Evolutionary conservation across 1,140 invertebrate genomes (phyloP), one percentile per base, ranked within the genome.

Genomic region (Musca domestica): DNA sequence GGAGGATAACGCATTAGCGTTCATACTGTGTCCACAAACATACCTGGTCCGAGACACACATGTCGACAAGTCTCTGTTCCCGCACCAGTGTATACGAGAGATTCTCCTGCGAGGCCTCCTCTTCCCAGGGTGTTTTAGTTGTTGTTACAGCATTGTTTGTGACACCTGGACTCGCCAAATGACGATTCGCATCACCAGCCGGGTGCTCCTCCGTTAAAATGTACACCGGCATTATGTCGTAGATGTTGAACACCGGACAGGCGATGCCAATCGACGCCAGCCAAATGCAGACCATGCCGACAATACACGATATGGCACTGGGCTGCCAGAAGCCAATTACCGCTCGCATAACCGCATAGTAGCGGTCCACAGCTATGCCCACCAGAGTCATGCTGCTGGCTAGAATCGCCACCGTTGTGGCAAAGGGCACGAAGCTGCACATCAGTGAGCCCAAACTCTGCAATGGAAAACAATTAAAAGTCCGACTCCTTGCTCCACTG

Each of bases 301-400:
- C 14, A 47, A 74, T 72, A 47, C 76, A 74, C 22, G 72, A 67
- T 34, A 64, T 73, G 17, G 56, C 67, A 48, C 71, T 72, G 0
- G 84, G 84, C 69, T 84, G 80, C 83, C 84, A 85, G 46, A 73
- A 71, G 14, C 76, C 78, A 51, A 73, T 71, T 10, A 80, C 73
- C 2, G 78, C 75, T 20, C 82, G 71, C 25, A 83, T 78, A 0
- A 85, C 77, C 25, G 80, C 83, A 74, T 80, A 71, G 47, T 86
- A 87, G 34, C 85, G 77, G 72, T 87, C 85, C 34, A 87, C 56
- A 1, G 86, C 85, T 20, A 87, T 84, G 22, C 80, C 81, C 22
- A 85, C 81, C n/a, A 87, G 74, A 10, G 84, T 83, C 6, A 85
- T 70, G 3, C 85, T 86, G 66, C 84, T 85, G 6, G 79, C 80